Percentiles rank a stretch among this genome's conserved stretches.
Conservation (phyloP, 2,797 vertebrate species). For the Karalla daura region DNA sequence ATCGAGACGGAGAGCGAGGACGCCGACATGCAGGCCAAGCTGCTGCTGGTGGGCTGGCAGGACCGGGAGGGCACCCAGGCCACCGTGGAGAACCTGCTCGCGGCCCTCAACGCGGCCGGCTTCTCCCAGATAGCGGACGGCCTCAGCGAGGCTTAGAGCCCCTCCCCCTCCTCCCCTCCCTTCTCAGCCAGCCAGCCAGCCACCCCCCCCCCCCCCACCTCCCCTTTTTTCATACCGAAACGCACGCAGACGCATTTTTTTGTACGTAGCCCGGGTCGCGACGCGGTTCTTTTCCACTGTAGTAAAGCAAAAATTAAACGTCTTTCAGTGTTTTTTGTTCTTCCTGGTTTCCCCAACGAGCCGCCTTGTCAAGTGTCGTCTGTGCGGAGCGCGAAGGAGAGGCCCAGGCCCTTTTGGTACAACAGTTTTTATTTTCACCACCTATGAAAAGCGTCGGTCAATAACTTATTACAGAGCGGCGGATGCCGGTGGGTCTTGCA, state of each 20-base stretch:
- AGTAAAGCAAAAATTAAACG: slow-evolving; percentile 68
- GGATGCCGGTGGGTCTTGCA: slow-evolving; percentile 77
- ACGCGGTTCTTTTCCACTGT: slow-evolving; percentile 47
- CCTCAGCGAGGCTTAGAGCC: slow-evolving; percentile 83
- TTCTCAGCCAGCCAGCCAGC: no score
- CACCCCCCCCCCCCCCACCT: neutral
- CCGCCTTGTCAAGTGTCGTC: neutral
- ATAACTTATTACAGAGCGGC: slow-evolving; percentile 84
- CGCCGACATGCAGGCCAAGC: slow-evolving; percentile 92
- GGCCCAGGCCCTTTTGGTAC: slow-evolving; percentile 56
- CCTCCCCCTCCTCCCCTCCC: neutral
- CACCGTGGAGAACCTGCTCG: slow-evolving; percentile 88
- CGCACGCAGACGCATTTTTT: slow-evolving; percentile 37
- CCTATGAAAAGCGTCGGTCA: slow-evolving; percentile 89
- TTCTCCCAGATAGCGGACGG: slow-evolving; percentile 88
- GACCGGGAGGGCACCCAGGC: slow-evolving; percentile 93
- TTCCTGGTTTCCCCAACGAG: slow-evolving; percentile 52
- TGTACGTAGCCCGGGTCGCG: slow-evolving; percentile 49
- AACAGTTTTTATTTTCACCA: slow-evolving; percentile 82
- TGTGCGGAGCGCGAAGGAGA: slow-evolving; percentile 23
- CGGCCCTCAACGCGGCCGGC: slow-evolving; percentile 86
- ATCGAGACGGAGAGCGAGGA: slow-evolving; percentile 96
- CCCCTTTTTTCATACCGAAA: slow-evolving; percentile 50
- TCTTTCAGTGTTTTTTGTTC: no score
- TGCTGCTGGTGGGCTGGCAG: slow-evolving; percentile 97